phyloP scores from a whole-genome alignment of 64 coral and sea anemone species.

The Astreopora myriophthalma region DNA sequence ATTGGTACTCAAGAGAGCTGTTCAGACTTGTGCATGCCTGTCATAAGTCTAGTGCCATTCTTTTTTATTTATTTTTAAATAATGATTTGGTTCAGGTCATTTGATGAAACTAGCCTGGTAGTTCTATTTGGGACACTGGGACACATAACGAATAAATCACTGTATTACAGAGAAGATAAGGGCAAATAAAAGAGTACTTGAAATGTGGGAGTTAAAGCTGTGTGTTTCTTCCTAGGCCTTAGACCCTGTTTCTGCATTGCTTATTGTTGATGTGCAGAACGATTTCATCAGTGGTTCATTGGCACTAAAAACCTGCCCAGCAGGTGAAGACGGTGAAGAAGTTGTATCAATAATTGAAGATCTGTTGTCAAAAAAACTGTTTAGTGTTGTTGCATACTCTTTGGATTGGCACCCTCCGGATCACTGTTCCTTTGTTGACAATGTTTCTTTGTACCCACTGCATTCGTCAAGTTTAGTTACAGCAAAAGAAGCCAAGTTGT shows the following conservation, averaged over 20 bases:
- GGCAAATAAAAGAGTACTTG: no score
- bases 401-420: constrained; percentile 89
- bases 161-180: no score
- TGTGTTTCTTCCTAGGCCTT: constrained; percentile 40
- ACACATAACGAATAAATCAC: no score
- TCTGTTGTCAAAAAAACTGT: constrained; percentile 56
- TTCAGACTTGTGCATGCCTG: no score
- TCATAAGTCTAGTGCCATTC: no score
- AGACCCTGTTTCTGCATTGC: constrained; percentile 47
- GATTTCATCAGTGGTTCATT: constrained; percentile 93
- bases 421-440: constrained; percentile 89
- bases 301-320: constrained; percentile 71
- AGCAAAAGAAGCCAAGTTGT: constrained; percentile 65
- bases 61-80: no score
- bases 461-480: constrained; percentile 64
- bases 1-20: no score
- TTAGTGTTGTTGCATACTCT: constrained; percentile 76
- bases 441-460: constrained; percentile 78
- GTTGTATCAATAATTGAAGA: constrained; percentile 76
- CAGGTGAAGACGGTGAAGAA: constrained; percentile 73
- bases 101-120: no score
- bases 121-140: no score
- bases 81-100: no score
- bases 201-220: not conserved
- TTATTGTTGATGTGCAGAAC: constrained; percentile 90